These are phyloP conservation scores for Lithobates pipiens DNA, from an alignment of 2,797 vertebrate species.

Conservation along the genomic window DNA sequence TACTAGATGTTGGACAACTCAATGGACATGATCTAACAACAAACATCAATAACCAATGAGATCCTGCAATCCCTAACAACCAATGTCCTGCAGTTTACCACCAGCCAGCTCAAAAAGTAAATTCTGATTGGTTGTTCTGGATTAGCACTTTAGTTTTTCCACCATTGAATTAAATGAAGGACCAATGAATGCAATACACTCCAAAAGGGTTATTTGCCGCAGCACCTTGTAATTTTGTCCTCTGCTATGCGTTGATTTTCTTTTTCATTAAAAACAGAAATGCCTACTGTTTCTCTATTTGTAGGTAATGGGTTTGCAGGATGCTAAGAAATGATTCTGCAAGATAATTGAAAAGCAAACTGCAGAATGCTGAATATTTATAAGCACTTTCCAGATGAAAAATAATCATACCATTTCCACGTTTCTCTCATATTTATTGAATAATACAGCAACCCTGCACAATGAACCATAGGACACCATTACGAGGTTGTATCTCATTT, in stretches of 20 bases:
- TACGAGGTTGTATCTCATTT: neutral
- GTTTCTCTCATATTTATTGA: conserved; percentile 42
- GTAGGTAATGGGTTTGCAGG: conserved; percentile 22
- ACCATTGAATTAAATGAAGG: neutral
- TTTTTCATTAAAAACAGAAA: conserved; percentile 32
- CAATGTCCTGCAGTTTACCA: neutral
- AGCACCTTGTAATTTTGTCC: conserved; percentile 6
- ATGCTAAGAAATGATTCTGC: conserved; percentile 43
- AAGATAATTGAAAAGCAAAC: conserved; percentile 56
- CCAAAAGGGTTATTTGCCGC: neutral
- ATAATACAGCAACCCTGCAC: neutral
- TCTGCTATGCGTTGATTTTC: conserved; percentile 4
- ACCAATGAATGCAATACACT: neutral
- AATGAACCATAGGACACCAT: neutral
- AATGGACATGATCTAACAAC: neutral
- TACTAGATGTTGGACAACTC: neutral
- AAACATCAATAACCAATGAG: neutral
- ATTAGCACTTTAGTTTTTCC: neutral
- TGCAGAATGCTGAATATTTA: conserved; percentile 51
- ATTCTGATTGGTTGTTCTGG: neutral
- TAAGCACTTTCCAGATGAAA: conserved; percentile 34
- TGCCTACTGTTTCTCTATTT: conserved; percentile 26
- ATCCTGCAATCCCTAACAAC: neutral
- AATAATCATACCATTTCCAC: conserved; percentile 53
- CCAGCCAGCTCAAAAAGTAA: neutral